Base-by-base conservation (phyloP, 2,113 vertebrate genomes). In the Gavialis gangeticus region DNA sequence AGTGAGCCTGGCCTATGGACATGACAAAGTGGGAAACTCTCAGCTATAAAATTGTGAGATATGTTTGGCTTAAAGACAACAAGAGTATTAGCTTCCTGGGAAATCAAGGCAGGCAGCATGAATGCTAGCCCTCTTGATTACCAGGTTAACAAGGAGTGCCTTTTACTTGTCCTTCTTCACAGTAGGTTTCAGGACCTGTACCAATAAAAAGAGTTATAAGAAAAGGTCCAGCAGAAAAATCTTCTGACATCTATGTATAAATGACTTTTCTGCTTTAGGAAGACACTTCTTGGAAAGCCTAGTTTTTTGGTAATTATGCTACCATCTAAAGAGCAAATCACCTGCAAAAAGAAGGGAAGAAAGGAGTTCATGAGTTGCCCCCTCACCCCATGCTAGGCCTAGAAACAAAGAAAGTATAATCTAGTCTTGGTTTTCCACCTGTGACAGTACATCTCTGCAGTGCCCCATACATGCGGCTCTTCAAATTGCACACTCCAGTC, bases 401-500 rank as follows among this genome's bases (percentile, higher is more conserved):
- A 13, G 21, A 22, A 46, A 73, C 17, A 13, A 30, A 57, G 58
- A 8, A 4, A 60, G 15, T 12, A 84, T 2, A 0, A 0, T n/a
- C 82, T 83, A 46, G 34, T 85, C 30, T 55, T 85, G 3, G 17
- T 66, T 22, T 27, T 28, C 63, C 27, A 66, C 34, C 16, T 66
- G 18, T 13, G 28, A n/a, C n/a, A n/a, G 28, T 18, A 17, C 8
- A 71, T 2, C 30, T 37, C 19, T 37, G 67, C 9, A 6, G 67
- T 18, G 5, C 75, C 81, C 24, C 12, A 9, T 17, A 24, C 21
- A 56, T 3, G 90, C 10, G 27, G 2, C 11, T 37, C 2, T 80
- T 19, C 77, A 62, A 16, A 21, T 28, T 56, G 17, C 3, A 3
- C 10, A 37, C 67, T 46, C 18, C 24, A 46, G 34, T 71, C 69